Conservation (phyloP, 2,888 invertebrate species). For the Hetaerina titia region DNA sequence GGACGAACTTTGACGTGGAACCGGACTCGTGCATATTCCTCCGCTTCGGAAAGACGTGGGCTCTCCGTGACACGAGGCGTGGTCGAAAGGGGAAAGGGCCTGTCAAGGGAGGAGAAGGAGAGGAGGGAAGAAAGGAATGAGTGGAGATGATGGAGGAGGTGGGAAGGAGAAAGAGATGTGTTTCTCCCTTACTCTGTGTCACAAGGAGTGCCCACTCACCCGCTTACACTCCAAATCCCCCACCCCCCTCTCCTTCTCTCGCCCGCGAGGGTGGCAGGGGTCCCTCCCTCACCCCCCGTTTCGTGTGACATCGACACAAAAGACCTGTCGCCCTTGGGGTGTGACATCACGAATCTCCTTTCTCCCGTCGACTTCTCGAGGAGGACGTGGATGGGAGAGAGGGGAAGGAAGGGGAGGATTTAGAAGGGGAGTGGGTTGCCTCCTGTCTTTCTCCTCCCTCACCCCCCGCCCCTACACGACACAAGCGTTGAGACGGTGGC, state of each 20-base stretch:
- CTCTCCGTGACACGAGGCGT: too few relatives aligned
- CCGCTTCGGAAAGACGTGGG: too few relatives aligned
- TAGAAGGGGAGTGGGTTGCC: background rate
- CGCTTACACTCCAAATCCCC: background rate
- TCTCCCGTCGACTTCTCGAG: background rate
- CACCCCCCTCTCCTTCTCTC: background rate
- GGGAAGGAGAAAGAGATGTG: background rate
- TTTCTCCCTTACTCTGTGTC: background rate
- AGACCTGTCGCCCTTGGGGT: slow-evolving; percentile 49
- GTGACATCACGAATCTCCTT: slow-evolving; percentile 61
- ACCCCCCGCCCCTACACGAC: background rate
- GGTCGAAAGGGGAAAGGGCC: background rate
- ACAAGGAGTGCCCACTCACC: background rate
- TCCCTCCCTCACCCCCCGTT: background rate
- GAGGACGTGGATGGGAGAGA: background rate
- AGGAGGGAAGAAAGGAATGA: background rate
- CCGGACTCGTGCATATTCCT: too few relatives aligned
- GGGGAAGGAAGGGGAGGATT: background rate
- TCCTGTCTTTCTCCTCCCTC: too few relatives aligned
- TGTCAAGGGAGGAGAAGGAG: background rate
- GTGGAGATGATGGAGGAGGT: background rate
- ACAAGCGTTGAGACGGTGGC: background rate
- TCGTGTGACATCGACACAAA: slow-evolving; percentile 58
- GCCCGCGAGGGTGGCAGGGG: background rate
- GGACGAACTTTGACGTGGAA: too few relatives aligned